A percentile compares a stretch with the other conserved stretches of the same genome.
Evolutionary conservation across 2,888 invertebrate species (phyloP).

Genomic region (Hedychridium roseum): DNA sequence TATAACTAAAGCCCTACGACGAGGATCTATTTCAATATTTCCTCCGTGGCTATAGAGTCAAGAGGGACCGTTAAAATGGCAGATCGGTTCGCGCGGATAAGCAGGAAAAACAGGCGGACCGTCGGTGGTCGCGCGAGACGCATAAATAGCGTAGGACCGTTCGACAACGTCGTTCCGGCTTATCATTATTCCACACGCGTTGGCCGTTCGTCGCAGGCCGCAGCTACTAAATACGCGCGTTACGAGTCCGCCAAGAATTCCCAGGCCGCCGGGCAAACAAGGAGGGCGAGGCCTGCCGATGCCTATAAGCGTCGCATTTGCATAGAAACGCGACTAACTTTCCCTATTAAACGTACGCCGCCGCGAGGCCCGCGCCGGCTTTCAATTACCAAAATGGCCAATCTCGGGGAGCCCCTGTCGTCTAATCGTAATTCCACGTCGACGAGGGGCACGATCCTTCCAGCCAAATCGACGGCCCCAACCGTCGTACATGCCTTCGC

Average conservation of each 20-base stretch:
- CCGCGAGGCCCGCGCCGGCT: constrained; percentile 41
- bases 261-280: constrained; percentile 50
- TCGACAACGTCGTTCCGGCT: constrained; percentile 52
- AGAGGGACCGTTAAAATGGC: constrained; percentile 8
- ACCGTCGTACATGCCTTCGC: no score
- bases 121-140: constrained; percentile 45
- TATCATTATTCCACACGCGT: constrained; percentile 60
- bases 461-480: no score
- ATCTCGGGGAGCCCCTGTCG: no score
- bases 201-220: constrained; percentile 54
- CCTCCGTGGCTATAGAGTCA: no score
- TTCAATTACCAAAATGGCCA: constrained; percentile 52
- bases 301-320: constrained; percentile 56
- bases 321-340: constrained; percentile 59
- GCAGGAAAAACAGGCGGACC: constrained; percentile 44
- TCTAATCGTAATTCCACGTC: no score
- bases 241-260: constrained; percentile 51
- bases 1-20: no score
- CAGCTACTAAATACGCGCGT: constrained; percentile 55
- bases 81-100: constrained; percentile 32
- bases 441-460: no score
- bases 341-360: constrained; percentile 52
- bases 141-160: constrained; percentile 50
- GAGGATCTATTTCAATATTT: no score
- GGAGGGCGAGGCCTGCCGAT: constrained; percentile 43